These are phyloP conservation scores for Dryocosmus kuriphilus DNA, from an alignment of 2,888 invertebrate species.

Conservation along the genomic window DNA sequence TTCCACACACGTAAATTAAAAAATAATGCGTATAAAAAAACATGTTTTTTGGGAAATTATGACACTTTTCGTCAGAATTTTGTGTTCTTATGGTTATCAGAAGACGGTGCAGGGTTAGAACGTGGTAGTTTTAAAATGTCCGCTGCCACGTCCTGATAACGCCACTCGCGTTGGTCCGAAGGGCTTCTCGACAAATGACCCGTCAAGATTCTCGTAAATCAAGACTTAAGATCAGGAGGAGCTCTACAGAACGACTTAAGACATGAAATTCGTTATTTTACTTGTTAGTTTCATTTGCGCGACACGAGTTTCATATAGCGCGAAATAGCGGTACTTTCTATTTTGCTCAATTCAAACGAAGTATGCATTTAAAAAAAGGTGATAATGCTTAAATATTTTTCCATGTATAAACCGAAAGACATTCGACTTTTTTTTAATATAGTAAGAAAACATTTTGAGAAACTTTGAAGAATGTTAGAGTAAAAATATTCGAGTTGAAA, in stretches of 20 bases:
- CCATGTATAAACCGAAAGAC: neutral
- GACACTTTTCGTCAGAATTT: neutral
- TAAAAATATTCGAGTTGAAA: neutral
- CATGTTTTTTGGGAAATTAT: neutral
- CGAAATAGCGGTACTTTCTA: neutral
- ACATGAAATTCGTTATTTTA: slow-evolving; percentile 27
- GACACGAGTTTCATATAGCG: slow-evolving; percentile 40
- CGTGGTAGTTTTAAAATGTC: slow-evolving; percentile 70
- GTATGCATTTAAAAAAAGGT: neutral
- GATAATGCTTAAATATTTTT: neutral
- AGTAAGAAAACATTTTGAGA: neutral
- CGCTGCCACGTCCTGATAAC: slow-evolving; percentile 68
- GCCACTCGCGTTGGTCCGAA: slow-evolving; percentile 65
- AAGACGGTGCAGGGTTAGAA: slow-evolving; percentile 24
- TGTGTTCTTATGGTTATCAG: neutral
- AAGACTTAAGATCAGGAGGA: slow-evolving; percentile 60
- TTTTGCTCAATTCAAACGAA: neutral
- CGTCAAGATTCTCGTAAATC: slow-evolving; percentile 77
- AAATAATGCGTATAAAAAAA: too few relatives aligned
- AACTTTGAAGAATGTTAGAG: neutral
- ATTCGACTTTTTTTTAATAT: neutral
- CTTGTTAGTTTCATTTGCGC: slow-evolving; percentile 48
- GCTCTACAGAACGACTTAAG: slow-evolving; percentile 17
- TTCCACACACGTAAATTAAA: too few relatives aligned
- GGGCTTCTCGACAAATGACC: slow-evolving; percentile 75